Percentiles rank a stretch among this genome's conserved stretches.
These are phyloP conservation scores for Mylabris sibirica DNA, from an alignment of 2,888 invertebrate species.

Conservation along the genomic window DNA sequence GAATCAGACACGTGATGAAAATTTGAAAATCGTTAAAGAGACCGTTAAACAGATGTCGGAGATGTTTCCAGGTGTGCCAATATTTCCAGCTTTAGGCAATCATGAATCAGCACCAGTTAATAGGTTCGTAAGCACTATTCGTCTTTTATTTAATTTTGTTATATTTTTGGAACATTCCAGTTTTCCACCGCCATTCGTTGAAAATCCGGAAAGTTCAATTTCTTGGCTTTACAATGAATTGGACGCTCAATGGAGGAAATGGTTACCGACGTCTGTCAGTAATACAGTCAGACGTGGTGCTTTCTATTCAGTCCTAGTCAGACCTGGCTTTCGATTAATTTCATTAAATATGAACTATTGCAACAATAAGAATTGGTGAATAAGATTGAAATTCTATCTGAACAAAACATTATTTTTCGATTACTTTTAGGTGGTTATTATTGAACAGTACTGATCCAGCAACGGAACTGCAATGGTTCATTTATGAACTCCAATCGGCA, in stretches of 20 bases:
- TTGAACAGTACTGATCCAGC: constrained; percentile 96
- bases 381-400: no score
- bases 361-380: constrained; percentile 89
- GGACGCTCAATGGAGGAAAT: constrained; percentile 88
- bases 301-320: constrained; percentile 89
- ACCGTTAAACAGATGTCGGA: constrained; percentile 85
- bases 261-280: constrained; percentile 89
- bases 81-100: constrained; percentile 95
- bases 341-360: constrained; percentile 98
- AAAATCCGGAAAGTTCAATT: constrained; percentile 80
- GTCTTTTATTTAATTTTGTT: not conserved
- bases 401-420: not conserved
- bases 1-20: constrained; percentile 91
- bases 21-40: constrained; percentile 83
- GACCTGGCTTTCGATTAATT: constrained; percentile 89
- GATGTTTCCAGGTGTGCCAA: constrained; percentile 89
- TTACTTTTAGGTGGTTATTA: constrained; percentile 76
- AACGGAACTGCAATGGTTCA: constrained; percentile 93
- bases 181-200: constrained; percentile 87
- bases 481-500: constrained; percentile 91
- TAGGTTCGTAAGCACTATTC: constrained; percentile 72
- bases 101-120: constrained; percentile 97
- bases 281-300: constrained; percentile 87
- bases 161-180: constrained; percentile 60
- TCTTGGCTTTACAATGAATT: constrained; percentile 93